Percentiles rank a stretch among this genome's conserved stretches.
phyloP scores from a whole-genome alignment of 2,113 vertebrate genomes.

The Raphicerus campestris region DNA sequence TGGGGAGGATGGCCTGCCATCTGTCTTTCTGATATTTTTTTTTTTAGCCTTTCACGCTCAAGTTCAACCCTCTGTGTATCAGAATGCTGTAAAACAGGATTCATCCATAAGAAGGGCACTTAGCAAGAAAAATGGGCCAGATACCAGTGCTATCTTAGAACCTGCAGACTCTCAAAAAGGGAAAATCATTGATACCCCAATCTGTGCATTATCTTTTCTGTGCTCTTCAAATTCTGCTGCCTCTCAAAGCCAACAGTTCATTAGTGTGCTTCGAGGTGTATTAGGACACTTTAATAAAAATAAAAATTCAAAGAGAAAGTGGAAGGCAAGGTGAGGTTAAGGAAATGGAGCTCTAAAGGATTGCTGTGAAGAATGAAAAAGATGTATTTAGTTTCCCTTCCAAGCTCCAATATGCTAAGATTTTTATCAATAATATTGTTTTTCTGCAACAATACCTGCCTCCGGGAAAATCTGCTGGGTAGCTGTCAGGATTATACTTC shows the following conservation, averaged over 20 bases:
- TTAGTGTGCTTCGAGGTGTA: conserved; percentile 59
- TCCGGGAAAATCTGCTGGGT: conserved; percentile 76
- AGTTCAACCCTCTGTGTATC: conserved; percentile 77
- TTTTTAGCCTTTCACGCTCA: conserved; percentile 67
- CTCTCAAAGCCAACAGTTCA: conserved; percentile 43
- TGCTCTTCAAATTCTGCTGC: conserved; percentile 60
- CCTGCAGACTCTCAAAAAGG: conserved; percentile 68
- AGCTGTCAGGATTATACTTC: conserved; percentile 80
- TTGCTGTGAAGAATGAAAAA: conserved; percentile 69
- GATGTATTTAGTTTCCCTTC: conserved; percentile 69
- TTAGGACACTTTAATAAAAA: conserved; percentile 65
- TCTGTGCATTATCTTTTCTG: conserved; percentile 59
- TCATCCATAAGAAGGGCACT: conserved; percentile 69
- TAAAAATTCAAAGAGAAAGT: conserved; percentile 48
- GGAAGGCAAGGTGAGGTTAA: not conserved
- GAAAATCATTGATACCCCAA: conserved; percentile 57
- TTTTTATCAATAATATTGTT: conserved; percentile 83
- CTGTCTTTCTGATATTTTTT: conserved; percentile 79
- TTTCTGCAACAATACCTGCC: conserved; percentile 78
- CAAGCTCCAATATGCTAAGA: conserved; percentile 77
- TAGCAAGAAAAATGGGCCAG: conserved; percentile 75
- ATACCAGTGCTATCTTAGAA: conserved; percentile 70
- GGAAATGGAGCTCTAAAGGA: conserved; percentile 59
- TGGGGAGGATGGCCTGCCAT: conserved; percentile 79
- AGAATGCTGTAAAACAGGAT: conserved; percentile 75